A percentile compares a stretch with the other conserved stretches of the same genome.
These are phyloP conservation scores for Agrilus mali DNA, from an alignment of 2,888 invertebrate species.

Conservation along the genomic window DNA sequence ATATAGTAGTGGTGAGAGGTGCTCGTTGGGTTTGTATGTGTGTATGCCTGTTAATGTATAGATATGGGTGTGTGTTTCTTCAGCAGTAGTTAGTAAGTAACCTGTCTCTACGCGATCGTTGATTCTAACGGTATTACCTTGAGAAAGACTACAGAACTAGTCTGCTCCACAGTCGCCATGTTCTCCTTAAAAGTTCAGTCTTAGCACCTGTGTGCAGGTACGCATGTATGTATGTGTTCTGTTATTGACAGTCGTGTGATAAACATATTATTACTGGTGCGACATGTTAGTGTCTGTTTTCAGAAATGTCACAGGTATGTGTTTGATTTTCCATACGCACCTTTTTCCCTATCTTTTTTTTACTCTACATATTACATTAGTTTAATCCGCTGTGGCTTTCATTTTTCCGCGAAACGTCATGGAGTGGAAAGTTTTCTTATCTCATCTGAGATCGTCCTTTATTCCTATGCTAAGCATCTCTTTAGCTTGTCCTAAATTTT, in stretches of 20 bases:
- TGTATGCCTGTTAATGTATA: neutral
- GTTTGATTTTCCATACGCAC: too few relatives aligned
- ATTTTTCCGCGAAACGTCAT: too few relatives aligned
- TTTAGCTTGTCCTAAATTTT: too few relatives aligned
- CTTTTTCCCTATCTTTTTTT: too few relatives aligned
- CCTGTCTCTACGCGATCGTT: constrained; percentile 5
- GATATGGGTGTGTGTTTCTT: neutral
- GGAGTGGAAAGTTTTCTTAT: too few relatives aligned
- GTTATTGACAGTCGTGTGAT: neutral
- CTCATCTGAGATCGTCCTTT: too few relatives aligned
- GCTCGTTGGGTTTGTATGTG: too few relatives aligned
- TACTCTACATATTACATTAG: too few relatives aligned
- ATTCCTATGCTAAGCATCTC: too few relatives aligned
- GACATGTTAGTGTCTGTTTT: constrained; percentile 16
- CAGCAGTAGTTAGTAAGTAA: constrained; percentile 3
- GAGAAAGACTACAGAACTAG: constrained; percentile 2
- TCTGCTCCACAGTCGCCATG: constrained; percentile 11
- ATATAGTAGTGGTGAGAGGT: too few relatives aligned
- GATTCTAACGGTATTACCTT: constrained; percentile 7
- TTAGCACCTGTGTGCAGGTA: neutral
- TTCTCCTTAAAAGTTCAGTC: constrained; percentile 9
- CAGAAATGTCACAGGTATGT: constrained; percentile 14
- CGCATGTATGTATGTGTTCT: neutral
- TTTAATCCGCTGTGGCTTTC: too few relatives aligned
- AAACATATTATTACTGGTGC: neutral